Evolutionary conservation across 2,888 invertebrate species (phyloP).

Genomic region (Clistopyga incitator): DNA sequence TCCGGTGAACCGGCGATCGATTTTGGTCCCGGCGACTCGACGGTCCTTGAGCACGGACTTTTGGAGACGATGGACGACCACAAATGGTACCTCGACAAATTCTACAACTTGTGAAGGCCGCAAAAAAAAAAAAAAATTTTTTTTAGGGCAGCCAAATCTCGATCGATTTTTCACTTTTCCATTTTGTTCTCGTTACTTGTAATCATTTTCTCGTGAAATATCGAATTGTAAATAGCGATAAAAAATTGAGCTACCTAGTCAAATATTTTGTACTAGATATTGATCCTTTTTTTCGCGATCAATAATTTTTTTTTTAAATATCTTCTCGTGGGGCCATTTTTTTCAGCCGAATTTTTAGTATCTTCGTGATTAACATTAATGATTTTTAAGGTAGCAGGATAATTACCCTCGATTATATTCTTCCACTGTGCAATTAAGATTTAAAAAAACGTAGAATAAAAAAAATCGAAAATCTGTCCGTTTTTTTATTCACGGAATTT

Average conservation of each 20-base stretch:
- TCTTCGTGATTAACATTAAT: neutral
- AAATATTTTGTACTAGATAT: constrained; percentile 44
- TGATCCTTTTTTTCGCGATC: neutral
- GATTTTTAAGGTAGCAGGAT: neutral
- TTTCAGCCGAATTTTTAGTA: neutral
- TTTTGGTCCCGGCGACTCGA: constrained; percentile 76
- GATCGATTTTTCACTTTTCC: neutral
- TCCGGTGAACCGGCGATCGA: constrained; percentile 74
- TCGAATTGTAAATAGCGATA: neutral
- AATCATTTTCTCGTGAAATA: neutral
- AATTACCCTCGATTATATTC: constrained; percentile 4
- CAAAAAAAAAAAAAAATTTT: too few relatives aligned
- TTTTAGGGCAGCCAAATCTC: neutral
- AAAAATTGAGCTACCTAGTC: constrained; percentile 44
- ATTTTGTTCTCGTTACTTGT: neutral
- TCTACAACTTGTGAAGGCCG: constrained; percentile 76
- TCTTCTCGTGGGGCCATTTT: neutral
- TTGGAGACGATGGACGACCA: constrained; percentile 90
- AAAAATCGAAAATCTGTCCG: neutral
- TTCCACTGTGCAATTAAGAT: neutral
- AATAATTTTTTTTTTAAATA: neutral
- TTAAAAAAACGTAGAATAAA: constrained; percentile 7
- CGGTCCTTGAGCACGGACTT: constrained; percentile 86
- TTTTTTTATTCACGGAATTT: constrained; percentile 9
- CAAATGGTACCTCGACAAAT: constrained; percentile 87